Evolutionary conservation across 2,797 vertebrate species (phyloP), one percentile per base, ranked within the genome.

Genomic region (Gallinago stenura): DNA sequence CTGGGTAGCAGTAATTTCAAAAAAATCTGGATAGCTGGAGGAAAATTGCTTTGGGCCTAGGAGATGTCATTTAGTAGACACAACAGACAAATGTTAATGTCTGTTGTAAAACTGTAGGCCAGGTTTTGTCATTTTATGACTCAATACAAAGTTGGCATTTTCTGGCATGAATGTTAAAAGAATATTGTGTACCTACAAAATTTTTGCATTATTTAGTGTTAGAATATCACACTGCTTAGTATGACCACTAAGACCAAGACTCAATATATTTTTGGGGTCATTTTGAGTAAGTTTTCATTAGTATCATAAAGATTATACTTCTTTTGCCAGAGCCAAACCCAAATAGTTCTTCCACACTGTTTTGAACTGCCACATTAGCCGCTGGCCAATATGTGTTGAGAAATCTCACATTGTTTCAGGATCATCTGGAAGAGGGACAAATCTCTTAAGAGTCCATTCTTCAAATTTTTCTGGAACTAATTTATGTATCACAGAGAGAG

Each of bases 351-450:
- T 41, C 6, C 4, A 2, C 8, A 5, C 22, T 58, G 26, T 69
- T 88, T 83, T 77, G 39, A 77, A 35, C 39, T 87, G 83, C 31
- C 69, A 11, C 7, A 2, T 51, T 48, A 26, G 61, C 50, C 2
- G 4, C 35, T 68, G 33, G 45, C 15, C 56, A 35, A 12, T 60
- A 19, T 37, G 10, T 12, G 25, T 24, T 71, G 22, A 90, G 51
- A 90, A 96, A 92, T 54, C 65, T 54, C 33, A 6, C 4, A 3
- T 73, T 87, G 50, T 86, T 83, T 78, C 50, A 69, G 35, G 57
- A 37, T 56, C 83, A 81, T 56, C 53, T 95, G 51, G 56, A 94
- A 35, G 62, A 81, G n/a, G 24, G 24, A 56, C 31, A 87, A 84
- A 45, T 15, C n/a, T 71, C 45, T 1, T 37, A 43, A 46, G 20